phyloP scores from a whole-genome alignment of 1,140 invertebrate species.

The Steinernema feltiae region DNA sequence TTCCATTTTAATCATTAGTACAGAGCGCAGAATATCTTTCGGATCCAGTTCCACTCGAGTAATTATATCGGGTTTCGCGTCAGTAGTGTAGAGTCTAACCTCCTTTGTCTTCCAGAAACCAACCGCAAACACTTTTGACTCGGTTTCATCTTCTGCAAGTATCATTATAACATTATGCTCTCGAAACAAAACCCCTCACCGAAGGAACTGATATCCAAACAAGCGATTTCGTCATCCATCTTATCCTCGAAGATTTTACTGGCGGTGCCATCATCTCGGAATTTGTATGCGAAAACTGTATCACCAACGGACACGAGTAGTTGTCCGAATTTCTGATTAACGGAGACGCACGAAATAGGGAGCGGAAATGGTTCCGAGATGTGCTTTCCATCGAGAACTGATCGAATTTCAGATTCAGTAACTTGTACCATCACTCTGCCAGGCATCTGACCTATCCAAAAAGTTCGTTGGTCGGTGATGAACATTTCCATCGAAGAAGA shows the following conservation, averaged over 20 bases:
- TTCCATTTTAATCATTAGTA: constrained; percentile 88
- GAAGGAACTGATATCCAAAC: constrained; percentile 83
- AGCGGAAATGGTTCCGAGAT: constrained; percentile 63
- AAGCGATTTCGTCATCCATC: constrained; percentile 87
- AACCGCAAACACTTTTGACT: constrained; percentile 75
- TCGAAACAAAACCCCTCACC: constrained; percentile 56
- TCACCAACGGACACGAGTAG: constrained; percentile 81
- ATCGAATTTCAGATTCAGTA: constrained; percentile 68
- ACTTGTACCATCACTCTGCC: constrained; percentile 75
- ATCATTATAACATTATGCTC: constrained; percentile 17
- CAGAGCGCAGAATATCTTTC: constrained; percentile 91
- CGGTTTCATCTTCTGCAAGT: constrained; percentile 61
- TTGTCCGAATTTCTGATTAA: constrained; percentile 69
- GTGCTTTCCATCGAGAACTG: constrained; percentile 63
- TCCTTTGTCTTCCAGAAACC: constrained; percentile 84
- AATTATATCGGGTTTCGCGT: constrained; percentile 66
- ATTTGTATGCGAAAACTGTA: constrained; percentile 66
- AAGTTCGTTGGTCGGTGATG: constrained; percentile 79
- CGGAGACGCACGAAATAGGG: constrained; percentile 78
- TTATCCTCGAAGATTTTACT: constrained; percentile 62
- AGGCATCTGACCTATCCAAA: constrained; percentile 81
- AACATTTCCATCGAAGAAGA: constrained; percentile 25
- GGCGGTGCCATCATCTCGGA: constrained; percentile 66
- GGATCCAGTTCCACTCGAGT: constrained; percentile 71
- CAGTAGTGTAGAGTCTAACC: constrained; percentile 57